These are phyloP conservation scores for Gerris buenoi DNA, from an alignment of 1,140 invertebrate species.

Conservation along the genomic window DNA sequence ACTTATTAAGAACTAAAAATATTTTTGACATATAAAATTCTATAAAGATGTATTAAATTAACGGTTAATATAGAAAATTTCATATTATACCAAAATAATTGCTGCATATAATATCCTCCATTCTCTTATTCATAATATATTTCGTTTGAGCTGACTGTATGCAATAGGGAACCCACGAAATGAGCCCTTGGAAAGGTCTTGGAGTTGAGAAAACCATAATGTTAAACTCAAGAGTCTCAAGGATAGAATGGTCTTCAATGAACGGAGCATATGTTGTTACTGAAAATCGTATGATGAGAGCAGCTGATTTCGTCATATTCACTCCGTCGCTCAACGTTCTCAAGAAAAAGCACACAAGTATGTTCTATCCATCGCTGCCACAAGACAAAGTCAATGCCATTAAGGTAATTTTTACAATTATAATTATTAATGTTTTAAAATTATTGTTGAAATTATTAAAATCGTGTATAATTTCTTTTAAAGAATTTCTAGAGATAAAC, in stretches of 20 bases:
- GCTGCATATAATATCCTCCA: too few species aligned
- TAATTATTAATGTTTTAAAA: too few species aligned
- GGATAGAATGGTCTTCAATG: not conserved
- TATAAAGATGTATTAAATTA: too few species aligned
- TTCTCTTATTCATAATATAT: too few species aligned
- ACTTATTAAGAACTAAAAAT: too few species aligned
- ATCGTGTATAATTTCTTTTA: too few species aligned
- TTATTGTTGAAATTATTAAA: too few species aligned
- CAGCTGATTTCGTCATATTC: slow-evolving; percentile 47
- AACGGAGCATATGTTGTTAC: not conserved
- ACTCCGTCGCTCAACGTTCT: slow-evolving; percentile 52
- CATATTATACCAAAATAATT: too few species aligned
- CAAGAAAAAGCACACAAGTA: slow-evolving; percentile 34
- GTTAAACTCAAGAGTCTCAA: not conserved
- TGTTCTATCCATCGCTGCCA: slow-evolving; percentile 47
- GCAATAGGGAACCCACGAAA: not conserved
- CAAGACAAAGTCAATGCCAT: slow-evolving; percentile 42
- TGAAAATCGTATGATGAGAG: slow-evolving; percentile 35
- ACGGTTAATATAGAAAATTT: too few species aligned
- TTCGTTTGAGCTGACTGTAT: too few species aligned
- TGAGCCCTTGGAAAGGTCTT: not conserved
- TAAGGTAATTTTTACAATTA: slow-evolving; percentile 26
- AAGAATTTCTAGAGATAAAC: too few species aligned
- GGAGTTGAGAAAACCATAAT: not conserved
- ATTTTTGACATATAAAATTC: too few species aligned